Percentiles rank a stretch among this genome's conserved stretches.
Evolutionary conservation across 2,113 vertebrate species (phyloP).

Genomic region (Poecilia latipinna): DNA sequence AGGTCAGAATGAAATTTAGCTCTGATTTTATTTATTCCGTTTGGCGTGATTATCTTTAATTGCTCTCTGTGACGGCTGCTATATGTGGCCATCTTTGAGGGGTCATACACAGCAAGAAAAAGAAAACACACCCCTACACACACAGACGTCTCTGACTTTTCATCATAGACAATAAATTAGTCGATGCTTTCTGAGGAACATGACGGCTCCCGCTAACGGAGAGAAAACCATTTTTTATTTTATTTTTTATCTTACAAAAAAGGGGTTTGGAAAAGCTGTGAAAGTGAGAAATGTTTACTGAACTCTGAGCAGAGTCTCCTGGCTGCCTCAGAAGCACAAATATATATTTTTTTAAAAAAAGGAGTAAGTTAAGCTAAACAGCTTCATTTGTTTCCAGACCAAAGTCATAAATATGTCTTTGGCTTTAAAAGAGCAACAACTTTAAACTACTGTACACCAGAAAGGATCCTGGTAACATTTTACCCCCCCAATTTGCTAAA

Average conservation of each 20-base stretch:
- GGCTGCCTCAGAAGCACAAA: background rate
- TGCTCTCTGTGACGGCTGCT: too few species aligned
- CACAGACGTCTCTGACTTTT: constrained; percentile 5
- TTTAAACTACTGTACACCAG: constrained; percentile 7
- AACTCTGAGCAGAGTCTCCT: constrained; percentile 2
- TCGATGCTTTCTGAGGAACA: background rate
- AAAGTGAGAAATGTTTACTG: constrained; percentile 8
- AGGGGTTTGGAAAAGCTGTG: constrained; percentile 10
- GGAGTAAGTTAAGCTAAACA: background rate
- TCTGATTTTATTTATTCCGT: constrained; percentile 1
- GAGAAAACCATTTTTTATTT: background rate
- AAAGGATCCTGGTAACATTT: constrained; percentile 34
- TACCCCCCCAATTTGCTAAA: constrained; percentile 20
- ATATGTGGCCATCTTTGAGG: background rate
- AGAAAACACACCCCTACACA: background rate
- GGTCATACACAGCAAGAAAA: constrained; percentile 16
- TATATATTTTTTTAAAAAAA: background rate
- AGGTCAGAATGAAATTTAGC: background rate
- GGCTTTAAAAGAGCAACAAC: background rate
- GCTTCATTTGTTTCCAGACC: constrained; percentile 10
- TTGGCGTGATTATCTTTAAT: background rate
- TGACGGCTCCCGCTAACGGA: background rate
- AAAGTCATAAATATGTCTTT: constrained; percentile 9
- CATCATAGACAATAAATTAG: constrained; percentile 8
- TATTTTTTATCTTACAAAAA: too few species aligned